Percentiles rank a stretch among this genome's conserved stretches.
These are phyloP conservation scores for Triplophysa dalaica DNA, from an alignment of 2,113 vertebrate genomes.

Conservation along the genomic window DNA sequence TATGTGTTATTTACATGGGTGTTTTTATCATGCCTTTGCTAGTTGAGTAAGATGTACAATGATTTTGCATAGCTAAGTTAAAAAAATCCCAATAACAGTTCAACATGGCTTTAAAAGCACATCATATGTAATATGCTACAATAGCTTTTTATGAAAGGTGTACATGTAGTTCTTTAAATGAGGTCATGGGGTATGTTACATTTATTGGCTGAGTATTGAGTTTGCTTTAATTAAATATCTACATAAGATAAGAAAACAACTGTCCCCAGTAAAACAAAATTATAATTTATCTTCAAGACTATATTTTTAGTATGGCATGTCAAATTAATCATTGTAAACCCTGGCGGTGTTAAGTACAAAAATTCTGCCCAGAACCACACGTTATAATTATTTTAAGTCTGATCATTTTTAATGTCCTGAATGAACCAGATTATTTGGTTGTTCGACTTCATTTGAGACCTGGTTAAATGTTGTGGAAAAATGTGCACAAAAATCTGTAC, in stretches of 20 bases:
- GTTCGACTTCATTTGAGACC: slow-evolving; percentile 47
- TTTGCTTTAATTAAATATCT: background rate
- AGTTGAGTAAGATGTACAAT: background rate
- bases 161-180: no score
- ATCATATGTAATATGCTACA: background rate
- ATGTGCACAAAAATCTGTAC: slow-evolving; percentile 65
- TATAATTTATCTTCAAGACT: background rate
- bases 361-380: background rate
- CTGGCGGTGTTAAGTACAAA: background rate
- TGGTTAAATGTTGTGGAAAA: slow-evolving; percentile 52
- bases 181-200: background rate
- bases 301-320: background rate
- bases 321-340: background rate
- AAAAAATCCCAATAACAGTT: background rate
- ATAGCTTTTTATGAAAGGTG: background rate
- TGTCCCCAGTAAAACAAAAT: background rate
- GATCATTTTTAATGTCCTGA: slow-evolving; percentile 38
- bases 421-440: slow-evolving; percentile 39
- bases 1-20: background rate
- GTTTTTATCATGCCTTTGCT: slow-evolving; percentile 30
- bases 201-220: background rate
- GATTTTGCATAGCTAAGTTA: background rate
- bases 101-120: background rate
- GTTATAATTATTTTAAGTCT: slow-evolving; percentile 33
- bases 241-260: background rate